phyloP scores from a whole-genome alignment of 2,888 invertebrate genomes.

The Bhutanitis thaidina region DNA sequence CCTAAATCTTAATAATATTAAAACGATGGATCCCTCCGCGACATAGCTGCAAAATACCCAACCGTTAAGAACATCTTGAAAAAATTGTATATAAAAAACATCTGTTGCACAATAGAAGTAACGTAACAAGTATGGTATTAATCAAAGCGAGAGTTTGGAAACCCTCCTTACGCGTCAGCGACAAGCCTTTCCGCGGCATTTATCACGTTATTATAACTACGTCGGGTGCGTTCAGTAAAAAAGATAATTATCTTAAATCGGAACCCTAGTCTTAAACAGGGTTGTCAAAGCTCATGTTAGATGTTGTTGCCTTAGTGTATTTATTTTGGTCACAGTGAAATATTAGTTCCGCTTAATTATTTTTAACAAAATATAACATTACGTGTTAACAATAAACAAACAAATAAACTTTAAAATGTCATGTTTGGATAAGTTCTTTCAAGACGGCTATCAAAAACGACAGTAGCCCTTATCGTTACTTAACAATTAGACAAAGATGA shows the following conservation, averaged over 20 bases:
- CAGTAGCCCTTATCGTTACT: too few relatives aligned
- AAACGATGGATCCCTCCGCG: constrained; percentile 38
- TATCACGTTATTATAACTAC: constrained; percentile 76
- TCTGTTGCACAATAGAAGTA: constrained; percentile 64
- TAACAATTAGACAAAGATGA: too few relatives aligned
- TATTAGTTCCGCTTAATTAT: too few relatives aligned
- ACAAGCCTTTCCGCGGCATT: constrained; percentile 77
- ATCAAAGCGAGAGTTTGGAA: constrained; percentile 47
- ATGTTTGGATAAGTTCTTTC: too few relatives aligned
- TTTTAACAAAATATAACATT: too few relatives aligned
- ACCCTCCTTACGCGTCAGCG: constrained; percentile 70
- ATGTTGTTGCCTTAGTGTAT: too few relatives aligned
- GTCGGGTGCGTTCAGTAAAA: constrained; percentile 71
- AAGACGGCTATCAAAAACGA: too few relatives aligned
- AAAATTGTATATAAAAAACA: constrained; percentile 66
- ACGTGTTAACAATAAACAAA: too few relatives aligned
- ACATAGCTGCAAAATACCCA: constrained; percentile 29
- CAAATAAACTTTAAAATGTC: too few relatives aligned
- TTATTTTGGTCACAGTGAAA: too few relatives aligned
- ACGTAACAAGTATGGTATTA: constrained; percentile 61
- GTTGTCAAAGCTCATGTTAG: constrained; percentile 36
- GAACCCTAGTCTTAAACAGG: constrained; percentile 71
- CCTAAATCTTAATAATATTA: neutral
- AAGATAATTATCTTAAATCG: constrained; percentile 77
- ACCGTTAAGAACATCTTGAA: constrained; percentile 32